phyloP scores from a whole-genome alignment of 2,888 invertebrate species.

The Xestia sexstrigata region DNA sequence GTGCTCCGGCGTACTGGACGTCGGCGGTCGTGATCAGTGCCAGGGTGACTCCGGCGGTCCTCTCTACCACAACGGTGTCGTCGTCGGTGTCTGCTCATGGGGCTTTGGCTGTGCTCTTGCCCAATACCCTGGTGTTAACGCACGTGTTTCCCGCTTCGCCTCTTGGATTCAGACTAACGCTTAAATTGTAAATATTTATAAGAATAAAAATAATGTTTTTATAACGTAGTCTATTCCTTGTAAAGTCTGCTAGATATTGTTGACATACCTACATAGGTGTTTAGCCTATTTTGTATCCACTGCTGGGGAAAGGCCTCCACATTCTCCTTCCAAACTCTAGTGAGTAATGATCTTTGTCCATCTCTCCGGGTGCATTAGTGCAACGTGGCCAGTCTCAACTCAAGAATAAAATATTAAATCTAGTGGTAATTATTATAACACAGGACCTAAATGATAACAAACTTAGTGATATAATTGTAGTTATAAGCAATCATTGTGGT shows the following conservation, averaged over 20 bases:
- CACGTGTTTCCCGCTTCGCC: constrained; percentile 70
- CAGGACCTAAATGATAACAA: background rate
- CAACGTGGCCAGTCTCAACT: background rate
- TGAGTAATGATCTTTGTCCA: background rate
- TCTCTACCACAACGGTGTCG: constrained; percentile 69
- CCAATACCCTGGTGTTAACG: constrained; percentile 71
- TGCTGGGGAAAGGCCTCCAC: background rate
- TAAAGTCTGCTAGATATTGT: background rate
- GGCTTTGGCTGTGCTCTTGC: constrained; percentile 68
- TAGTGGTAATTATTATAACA: background rate
- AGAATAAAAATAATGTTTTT: background rate
- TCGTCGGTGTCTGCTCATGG: constrained; percentile 74
- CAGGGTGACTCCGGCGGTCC: constrained; percentile 75
- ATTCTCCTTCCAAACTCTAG: background rate
- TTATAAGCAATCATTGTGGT: constrained; percentile 19
- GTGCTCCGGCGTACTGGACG: constrained; percentile 73
- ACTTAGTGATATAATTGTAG: background rate
- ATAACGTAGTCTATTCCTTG: background rate
- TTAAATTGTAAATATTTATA: constrained; percentile 52
- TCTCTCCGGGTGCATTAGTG: background rate
- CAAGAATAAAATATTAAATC: no score
- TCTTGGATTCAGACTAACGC: constrained; percentile 73
- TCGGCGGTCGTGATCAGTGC: constrained; percentile 76
- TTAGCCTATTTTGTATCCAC: background rate
- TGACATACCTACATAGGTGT: background rate